Conservation (phyloP, 2,797 vertebrate species). For the Potorous gilbertii region DNA sequence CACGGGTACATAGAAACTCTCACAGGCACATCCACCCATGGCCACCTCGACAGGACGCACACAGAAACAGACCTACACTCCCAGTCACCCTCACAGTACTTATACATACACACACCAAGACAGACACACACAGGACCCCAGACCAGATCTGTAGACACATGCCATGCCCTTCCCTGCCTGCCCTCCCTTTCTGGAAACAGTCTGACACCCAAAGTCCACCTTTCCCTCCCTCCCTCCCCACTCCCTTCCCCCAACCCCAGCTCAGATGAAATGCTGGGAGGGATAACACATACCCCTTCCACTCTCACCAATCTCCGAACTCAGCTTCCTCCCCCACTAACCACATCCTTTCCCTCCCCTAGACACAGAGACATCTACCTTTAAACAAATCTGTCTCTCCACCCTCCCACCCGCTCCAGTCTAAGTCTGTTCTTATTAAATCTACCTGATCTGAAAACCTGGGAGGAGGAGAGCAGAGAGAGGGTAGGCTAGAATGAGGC, state of each 20-base stretch:
- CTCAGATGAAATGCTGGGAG: slow-evolving; percentile 9
- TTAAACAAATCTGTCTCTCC: slow-evolving; percentile 19
- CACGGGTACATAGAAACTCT: background rate
- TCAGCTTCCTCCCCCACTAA: slow-evolving; percentile 58
- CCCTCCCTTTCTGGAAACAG: background rate
- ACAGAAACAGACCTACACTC: background rate
- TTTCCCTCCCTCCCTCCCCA: background rate
- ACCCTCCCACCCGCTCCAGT: background rate
- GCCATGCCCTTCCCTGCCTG: background rate
- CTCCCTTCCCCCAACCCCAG: background rate
- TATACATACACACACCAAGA: background rate
- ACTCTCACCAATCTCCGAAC: slow-evolving; percentile 43
- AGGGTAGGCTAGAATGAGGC: background rate
- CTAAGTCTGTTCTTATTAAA: slow-evolving; percentile 30
- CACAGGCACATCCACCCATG: background rate
- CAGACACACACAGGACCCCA: background rate
- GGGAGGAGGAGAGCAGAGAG: background rate
- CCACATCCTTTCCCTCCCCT: slow-evolving; percentile 74
- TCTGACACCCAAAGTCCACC: background rate
- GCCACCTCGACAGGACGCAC: background rate
- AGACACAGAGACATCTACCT: slow-evolving; percentile 22
- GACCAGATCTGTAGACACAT: background rate
- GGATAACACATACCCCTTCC: background rate
- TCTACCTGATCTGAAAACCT: background rate
- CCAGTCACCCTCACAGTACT: background rate